Base-by-base conservation (phyloP, 2,113 vertebrate species). In the Pomatorhinus ruficollis region DNA sequence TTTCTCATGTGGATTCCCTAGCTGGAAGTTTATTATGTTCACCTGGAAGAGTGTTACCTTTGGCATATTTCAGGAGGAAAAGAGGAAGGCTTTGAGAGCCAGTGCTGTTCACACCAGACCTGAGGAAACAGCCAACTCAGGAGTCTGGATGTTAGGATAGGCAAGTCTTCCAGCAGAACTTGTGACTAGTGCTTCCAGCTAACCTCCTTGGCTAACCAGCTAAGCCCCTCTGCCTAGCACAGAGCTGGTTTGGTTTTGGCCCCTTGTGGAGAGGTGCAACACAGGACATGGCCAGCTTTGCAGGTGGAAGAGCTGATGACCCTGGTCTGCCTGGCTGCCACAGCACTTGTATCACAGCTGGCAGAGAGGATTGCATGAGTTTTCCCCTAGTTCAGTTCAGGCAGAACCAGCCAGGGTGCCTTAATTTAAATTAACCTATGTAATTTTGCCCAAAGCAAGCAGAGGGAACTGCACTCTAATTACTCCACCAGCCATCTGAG, bases 331-430 rank as follows among this genome's bases (percentile, higher is more conserved):
- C 50, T n/a, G 37, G 56, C 30, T 37, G 50, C 35, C 1, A 12
- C 1, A 5, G 39, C 25, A 39, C 40, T 45, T 4, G 1, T 12
- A 30, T 9, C 0, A 5, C 11, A 13, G 28, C 50, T 75, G 60
- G n/a, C 59, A 83, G 42, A 28, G 45, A 70, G 39, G 25, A 23
- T 2, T 69, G 56, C 30, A 15, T 7, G 40, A 63, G 42, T 33
- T 61, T 87, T 89, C 35, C 54, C 18, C 28, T 47, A 23, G 54
- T 27, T 84, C 42, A 27, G 33, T 18, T 72, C 54, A 45, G 68
- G 77, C 33, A 50, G 56, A 84, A 75, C 35, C 21, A 79, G 72
- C 23, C 35, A 60, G 60, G 18, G 39, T 68, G 60, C 47, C 74
- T 63, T 63, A 63, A 54, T 57, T 87, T 56, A 63, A 70, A 57